These are phyloP conservation scores for Myanophis thanlyinensis DNA, from an alignment of 2,113 vertebrate genomes.

Conservation along the genomic window DNA sequence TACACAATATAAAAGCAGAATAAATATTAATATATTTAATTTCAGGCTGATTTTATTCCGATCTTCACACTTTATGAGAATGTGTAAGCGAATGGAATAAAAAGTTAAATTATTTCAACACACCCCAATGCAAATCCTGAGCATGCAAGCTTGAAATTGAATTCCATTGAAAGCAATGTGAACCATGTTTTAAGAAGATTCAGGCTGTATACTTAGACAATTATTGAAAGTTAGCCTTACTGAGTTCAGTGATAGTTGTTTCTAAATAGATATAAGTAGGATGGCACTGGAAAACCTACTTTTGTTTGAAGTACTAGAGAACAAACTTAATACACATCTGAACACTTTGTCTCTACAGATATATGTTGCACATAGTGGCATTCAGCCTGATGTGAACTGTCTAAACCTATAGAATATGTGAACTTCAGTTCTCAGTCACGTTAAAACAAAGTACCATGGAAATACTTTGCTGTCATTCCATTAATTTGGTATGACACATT, in stretches of 20 bases:
- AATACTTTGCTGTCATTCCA: not conserved
- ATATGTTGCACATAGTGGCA: not conserved
- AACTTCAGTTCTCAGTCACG: not conserved
- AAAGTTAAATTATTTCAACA: not conserved
- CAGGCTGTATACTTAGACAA: not conserved
- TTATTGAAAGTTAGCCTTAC: not conserved
- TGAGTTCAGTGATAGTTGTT: not conserved
- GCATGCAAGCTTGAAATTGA: not conserved
- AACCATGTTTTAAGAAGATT: not conserved
- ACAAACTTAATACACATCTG: not conserved
- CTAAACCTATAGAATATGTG: not conserved
- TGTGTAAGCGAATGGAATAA: not conserved
- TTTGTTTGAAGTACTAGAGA: not conserved
- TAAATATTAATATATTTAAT: not conserved
- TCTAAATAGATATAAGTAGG: not conserved
- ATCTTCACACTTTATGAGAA: conserved; percentile 15
- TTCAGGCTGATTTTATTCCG: not conserved
- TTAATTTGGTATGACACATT: not conserved
- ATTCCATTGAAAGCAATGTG: not conserved
- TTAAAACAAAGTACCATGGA: not conserved
- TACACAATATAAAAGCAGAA: not conserved
- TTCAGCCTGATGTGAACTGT: not conserved
- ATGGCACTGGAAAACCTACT: not conserved
- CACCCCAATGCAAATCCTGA: fast-evolving
- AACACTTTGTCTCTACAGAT: not conserved